These are phyloP conservation scores for Apis cerana DNA, from an alignment of 1,140 invertebrate species.

Conservation along the genomic window DNA sequence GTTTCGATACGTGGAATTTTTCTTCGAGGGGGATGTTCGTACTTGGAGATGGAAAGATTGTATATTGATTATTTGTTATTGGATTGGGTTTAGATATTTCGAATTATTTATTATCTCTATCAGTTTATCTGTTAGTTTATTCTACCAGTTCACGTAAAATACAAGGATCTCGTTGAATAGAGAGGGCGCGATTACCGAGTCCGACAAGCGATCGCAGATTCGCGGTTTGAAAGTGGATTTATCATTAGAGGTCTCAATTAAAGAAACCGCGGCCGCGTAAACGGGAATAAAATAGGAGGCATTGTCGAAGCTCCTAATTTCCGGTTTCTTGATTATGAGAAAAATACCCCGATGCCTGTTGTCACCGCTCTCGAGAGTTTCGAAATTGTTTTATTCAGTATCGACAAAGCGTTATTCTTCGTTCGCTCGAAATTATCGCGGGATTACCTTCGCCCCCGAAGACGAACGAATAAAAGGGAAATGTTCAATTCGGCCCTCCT, in stretches of 20 bases:
- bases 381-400: neutral
- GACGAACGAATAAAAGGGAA: neutral
- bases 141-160: too few relatives aligned
- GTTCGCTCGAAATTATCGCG: neutral
- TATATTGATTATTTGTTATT: too few relatives aligned
- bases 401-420: slow-evolving; percentile 8
- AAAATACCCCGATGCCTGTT: neutral
- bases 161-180: neutral
- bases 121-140: too few relatives aligned
- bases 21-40: too few relatives aligned
- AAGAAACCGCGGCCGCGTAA: slow-evolving; percentile 21
- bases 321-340: slow-evolving; percentile 12
- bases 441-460: neutral
- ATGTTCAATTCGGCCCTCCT: neutral
- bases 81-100: too few relatives aligned
- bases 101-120: too few relatives aligned
- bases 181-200: neutral
- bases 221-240: neutral
- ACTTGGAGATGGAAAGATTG: too few relatives aligned
- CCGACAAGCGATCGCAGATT: neutral
- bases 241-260: slow-evolving; percentile 32
- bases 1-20: too few relatives aligned
- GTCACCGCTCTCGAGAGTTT: neutral
- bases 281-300: neutral
- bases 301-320: slow-evolving; percentile 11